phyloP scores from a whole-genome alignment of 2,797 vertebrate species.

The Buphagus erythrorhynchus region DNA sequence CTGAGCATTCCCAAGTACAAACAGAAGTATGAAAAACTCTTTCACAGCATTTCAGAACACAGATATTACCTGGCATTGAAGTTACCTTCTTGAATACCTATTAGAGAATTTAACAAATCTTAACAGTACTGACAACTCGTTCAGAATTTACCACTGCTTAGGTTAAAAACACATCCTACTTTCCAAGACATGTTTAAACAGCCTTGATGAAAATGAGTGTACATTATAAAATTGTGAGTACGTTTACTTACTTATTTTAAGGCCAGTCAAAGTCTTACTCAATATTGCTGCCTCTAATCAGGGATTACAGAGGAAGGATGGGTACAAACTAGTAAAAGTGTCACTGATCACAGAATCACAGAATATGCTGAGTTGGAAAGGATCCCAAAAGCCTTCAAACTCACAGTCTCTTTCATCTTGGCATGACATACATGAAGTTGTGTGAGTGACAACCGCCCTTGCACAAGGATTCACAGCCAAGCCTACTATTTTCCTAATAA shows the following conservation, averaged over 20 bases:
- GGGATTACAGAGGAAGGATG: background rate
- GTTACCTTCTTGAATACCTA: slow-evolving; percentile 54
- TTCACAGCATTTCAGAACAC: slow-evolving; percentile 65
- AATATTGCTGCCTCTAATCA: background rate
- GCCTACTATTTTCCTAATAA: background rate
- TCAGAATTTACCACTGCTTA: slow-evolving; percentile 34
- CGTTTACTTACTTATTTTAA: background rate
- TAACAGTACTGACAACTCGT: slow-evolving; percentile 50
- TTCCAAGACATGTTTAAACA: slow-evolving; percentile 37
- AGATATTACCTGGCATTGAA: slow-evolving; percentile 45
- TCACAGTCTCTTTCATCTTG: background rate
- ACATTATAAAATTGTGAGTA: slow-evolving; percentile 31
- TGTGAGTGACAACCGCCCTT: background rate
- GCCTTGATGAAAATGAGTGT: slow-evolving; percentile 4
- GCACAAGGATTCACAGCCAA: background rate
- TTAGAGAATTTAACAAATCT: slow-evolving; percentile 60
- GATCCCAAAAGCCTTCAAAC: background rate
- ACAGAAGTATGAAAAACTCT: slow-evolving; percentile 25
- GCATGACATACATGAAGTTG: background rate
- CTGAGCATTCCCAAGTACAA: slow-evolving; percentile 35
- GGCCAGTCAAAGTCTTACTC: background rate
- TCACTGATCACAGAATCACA: background rate
- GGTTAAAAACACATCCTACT: slow-evolving; percentile 5
- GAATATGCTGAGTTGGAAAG: background rate
- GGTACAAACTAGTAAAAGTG: background rate